phyloP scores from a whole-genome alignment of 2,113 vertebrate species.

The Bucco capensis region DNA sequence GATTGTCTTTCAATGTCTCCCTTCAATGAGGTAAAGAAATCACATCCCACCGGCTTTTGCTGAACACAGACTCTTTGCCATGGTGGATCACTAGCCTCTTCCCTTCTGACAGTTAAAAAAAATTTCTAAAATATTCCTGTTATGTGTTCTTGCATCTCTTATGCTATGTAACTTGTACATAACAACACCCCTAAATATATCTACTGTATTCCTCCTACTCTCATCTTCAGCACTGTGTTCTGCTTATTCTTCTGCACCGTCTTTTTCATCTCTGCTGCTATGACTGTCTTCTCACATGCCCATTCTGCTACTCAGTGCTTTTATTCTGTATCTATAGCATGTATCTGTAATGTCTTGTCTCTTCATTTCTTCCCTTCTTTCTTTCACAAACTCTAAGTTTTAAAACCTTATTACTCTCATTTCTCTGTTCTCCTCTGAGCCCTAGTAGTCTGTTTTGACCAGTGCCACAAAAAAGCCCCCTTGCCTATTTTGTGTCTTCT shows the following conservation, averaged over 20 bases:
- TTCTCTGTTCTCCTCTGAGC: background rate
- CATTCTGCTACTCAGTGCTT: background rate
- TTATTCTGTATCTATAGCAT: background rate
- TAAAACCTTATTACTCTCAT: background rate
- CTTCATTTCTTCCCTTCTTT: background rate
- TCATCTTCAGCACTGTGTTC: background rate
- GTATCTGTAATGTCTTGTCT: background rate
- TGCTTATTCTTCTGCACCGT: background rate
- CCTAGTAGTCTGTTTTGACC: background rate
- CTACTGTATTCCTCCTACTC: background rate
- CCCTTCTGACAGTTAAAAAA: background rate
- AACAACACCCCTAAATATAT: background rate
- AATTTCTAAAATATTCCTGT: background rate
- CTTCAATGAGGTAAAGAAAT: background rate
- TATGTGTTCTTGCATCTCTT: background rate
- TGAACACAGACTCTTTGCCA: background rate
- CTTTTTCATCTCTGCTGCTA: background rate
- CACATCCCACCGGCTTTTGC: background rate
- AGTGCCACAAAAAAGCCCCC: background rate
- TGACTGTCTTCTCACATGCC: background rate
- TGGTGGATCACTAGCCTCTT: background rate
- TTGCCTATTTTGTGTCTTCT: background rate
- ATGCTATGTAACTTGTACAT: background rate
- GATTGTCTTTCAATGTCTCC: background rate
- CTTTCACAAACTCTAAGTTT: background rate